Percentiles rank a stretch among this genome's conserved stretches.
Conservation (phyloP, 2,797 vertebrate species). For the Hozukius guyotensis region DNA sequence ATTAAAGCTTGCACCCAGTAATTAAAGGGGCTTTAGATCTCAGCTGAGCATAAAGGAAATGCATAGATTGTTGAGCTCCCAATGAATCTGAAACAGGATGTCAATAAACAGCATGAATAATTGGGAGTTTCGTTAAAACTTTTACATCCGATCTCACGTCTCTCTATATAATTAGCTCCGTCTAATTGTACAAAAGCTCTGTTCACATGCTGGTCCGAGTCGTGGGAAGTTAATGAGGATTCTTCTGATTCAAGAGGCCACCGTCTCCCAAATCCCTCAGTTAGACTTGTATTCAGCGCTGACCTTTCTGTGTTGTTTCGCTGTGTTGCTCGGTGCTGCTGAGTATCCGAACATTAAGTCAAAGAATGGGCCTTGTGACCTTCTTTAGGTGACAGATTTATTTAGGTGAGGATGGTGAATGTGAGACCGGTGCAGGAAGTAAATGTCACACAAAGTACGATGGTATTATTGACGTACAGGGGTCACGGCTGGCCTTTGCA, state of each 20-base stretch:
- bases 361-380: constrained; percentile 10
- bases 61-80: not conserved
- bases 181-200: not conserved
- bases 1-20: not conserved
- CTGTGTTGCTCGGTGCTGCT: not conserved
- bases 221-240: constrained; percentile 28
- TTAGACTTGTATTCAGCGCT: not conserved
- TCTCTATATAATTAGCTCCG: constrained; percentile 26
- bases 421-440: not conserved
- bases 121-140: not conserved
- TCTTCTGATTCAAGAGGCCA: not conserved
- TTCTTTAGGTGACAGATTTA: constrained; percentile 42
- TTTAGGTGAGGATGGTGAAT: constrained; percentile 51
- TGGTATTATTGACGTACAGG: not conserved
- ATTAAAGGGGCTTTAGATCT: not conserved
- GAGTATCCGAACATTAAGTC: constrained; percentile 9
- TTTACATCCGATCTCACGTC: constrained; percentile 30
- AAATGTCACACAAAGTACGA: constrained; percentile 14
- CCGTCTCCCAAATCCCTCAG: not conserved
- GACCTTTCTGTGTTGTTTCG: constrained; percentile 39
- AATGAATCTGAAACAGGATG: not conserved
- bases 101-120: constrained; percentile 9
- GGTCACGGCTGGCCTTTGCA: not conserved
- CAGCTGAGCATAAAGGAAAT: not conserved
- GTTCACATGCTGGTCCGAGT: not conserved